phyloP scores from a whole-genome alignment of 2,113 vertebrate species.

The Notothenia rossii region DNA sequence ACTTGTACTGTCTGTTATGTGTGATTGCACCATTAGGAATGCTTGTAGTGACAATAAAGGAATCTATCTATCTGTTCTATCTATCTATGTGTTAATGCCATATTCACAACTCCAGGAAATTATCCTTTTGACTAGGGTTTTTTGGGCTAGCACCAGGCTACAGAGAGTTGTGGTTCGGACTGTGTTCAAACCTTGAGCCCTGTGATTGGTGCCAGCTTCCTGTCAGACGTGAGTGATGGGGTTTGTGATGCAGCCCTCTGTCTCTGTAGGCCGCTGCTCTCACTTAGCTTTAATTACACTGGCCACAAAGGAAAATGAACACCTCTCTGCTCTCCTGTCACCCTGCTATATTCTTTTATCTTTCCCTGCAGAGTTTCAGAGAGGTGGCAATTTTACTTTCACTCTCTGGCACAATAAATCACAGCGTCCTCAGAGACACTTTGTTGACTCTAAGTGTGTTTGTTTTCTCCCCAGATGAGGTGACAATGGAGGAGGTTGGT shows the following conservation, averaged over 20 bases:
- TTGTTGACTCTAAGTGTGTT: slow-evolving; percentile 34
- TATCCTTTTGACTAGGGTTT: background rate
- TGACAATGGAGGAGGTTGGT: slow-evolving; percentile 92
- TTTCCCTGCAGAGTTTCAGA: slow-evolving; percentile 40
- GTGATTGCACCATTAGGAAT: too few relatives aligned
- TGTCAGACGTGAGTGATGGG: slow-evolving; percentile 53
- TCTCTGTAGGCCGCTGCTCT: slow-evolving; percentile 56
- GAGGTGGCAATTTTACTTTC: slow-evolving; percentile 36
- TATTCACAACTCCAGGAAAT: background rate
- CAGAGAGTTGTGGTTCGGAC: slow-evolving; percentile 9
- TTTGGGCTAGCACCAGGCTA: background rate
- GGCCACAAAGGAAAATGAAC: slow-evolving; percentile 49
- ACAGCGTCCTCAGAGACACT: slow-evolving; percentile 6
- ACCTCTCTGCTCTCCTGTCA: slow-evolving; percentile 37
- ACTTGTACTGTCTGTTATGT: too few relatives aligned
- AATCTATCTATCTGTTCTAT: background rate
- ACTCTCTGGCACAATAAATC: slow-evolving; percentile 26
- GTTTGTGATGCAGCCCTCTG: slow-evolving; percentile 32
- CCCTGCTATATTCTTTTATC: slow-evolving; percentile 54
- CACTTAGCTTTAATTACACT: slow-evolving; percentile 69
- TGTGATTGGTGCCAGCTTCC: slow-evolving; percentile 47
- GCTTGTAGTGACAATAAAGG: too few relatives aligned
- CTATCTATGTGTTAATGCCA: background rate
- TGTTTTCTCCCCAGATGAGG: slow-evolving; percentile 86
- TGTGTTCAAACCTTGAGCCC: slow-evolving; percentile 44